Base-by-base conservation (phyloP, 2,797 vertebrate species). In the Spinus pinus region DNA sequence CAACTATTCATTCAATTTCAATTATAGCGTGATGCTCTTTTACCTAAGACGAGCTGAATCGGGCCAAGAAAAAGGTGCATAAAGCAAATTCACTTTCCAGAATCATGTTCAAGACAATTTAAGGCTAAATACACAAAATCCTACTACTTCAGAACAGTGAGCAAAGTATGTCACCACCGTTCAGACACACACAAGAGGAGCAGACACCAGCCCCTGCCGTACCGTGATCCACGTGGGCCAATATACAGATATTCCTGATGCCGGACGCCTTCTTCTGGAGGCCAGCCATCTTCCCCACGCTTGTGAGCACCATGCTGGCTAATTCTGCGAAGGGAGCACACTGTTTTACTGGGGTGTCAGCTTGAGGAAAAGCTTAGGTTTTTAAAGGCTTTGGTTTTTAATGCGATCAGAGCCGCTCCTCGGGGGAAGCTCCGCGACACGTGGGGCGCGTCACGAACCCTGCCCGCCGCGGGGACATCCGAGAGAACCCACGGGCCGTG, bases 211-310 rank as follows among this genome's bases (percentile, higher is more conserved):
- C 44, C 3, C 14, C 30, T 6, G 19, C 10, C 96, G 87, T 80
- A 99, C 99, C 99, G 7, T 99, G 99, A 93, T 99, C 99, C 44
- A 99, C 99, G 10, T 99, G 99, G 24, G 99, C 99, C 86, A 99
- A 91, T 14, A 99, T 98, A 57, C 99, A 99, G 74, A 99, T 98
- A 77, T 99, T 99, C 67, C 99, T 98, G 96, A 99, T 99, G 92
- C 98, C 98, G 3, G 98, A 97, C 1, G 99, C 97, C 74, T 98
- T 98, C 80, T 96, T 98, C 97, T 99, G 99, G 8, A 99, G 98
- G 5, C 96, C 95, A 41, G 95, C 95, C 75, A 99, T 98, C 97
- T 98, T 99, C 1, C 97, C 98, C 94, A 99, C 94, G 62, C 96
- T 98, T 3, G 94, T 93, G 83, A 97, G 98, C 65, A 97, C 98